Percentiles rank a stretch among this genome's conserved stretches.
Evolutionary conservation across 2,797 vertebrate species (phyloP).

Genomic region (Spatula clypeata): DNA sequence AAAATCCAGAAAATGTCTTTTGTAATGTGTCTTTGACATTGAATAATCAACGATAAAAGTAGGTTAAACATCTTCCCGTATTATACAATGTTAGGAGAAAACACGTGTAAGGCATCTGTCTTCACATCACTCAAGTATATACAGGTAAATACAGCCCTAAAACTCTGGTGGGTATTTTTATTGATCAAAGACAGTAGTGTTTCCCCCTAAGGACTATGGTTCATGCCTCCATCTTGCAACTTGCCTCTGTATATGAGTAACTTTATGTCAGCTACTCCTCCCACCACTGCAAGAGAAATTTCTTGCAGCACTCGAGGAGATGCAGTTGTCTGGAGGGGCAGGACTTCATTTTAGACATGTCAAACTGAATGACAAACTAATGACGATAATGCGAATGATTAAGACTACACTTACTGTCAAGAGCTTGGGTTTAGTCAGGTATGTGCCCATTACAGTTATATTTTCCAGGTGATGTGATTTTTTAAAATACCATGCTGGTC

Average conservation of each 20-base stretch:
- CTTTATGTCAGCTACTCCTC: not conserved
- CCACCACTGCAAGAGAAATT: not conserved
- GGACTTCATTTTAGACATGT: not conserved
- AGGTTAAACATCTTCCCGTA: not conserved
- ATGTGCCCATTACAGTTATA: not conserved
- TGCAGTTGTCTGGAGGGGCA: not conserved
- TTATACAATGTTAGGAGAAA: not conserved
- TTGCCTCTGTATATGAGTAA: not conserved
- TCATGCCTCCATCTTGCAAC: not conserved
- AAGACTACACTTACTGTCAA: not conserved
- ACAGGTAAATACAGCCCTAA: not conserved
- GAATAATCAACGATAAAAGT: not conserved
- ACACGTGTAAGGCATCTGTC: not conserved
- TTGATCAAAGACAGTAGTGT: not conserved
- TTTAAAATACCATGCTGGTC: not conserved
- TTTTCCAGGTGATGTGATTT: not conserved
- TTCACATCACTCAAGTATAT: not conserved
- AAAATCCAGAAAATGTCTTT: not conserved
- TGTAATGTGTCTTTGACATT: not conserved
- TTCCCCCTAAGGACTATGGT: not conserved
- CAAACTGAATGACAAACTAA: not conserved
- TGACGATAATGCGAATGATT: not conserved
- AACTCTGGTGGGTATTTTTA: not conserved
- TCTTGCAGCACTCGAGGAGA: not conserved
- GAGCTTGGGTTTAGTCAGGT: not conserved